Conservation (phyloP, 2,888 invertebrate species). For the Tiliacea citrago region DNA sequence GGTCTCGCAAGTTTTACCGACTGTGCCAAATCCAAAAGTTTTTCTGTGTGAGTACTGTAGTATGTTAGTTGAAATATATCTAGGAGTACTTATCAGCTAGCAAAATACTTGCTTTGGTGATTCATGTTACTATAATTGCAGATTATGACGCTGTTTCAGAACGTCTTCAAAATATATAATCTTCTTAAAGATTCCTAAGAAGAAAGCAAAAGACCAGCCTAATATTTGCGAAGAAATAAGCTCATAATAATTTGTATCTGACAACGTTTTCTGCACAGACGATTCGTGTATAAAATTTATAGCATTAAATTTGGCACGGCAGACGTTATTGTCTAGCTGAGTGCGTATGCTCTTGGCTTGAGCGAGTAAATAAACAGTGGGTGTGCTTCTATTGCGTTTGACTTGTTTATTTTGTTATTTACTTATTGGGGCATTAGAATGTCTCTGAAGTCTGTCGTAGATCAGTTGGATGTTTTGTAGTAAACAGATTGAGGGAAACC, state of each 20-base stretch:
- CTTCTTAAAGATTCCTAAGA: background rate
- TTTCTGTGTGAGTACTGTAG: background rate
- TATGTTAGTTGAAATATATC: background rate
- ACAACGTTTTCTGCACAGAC: conserved; percentile 38
- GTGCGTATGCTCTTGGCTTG: conserved; percentile 52
- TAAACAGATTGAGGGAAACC: background rate
- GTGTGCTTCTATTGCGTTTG: conserved; percentile 15
- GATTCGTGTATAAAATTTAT: conserved; percentile 53
- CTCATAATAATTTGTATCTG: conserved; percentile 37
- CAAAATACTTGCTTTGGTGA: background rate
- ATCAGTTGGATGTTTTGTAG: background rate
- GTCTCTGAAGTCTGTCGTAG: background rate
- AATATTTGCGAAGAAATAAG: background rate
- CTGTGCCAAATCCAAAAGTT: conserved; percentile 21
- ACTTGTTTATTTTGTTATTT: conserved; percentile 30
- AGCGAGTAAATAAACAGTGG: conserved; percentile 50
- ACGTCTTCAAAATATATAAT: background rate
- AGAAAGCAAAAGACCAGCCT: background rate
- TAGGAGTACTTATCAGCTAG: background rate
- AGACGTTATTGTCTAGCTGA: conserved; percentile 50
- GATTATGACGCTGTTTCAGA: background rate
- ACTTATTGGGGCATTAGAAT: background rate
- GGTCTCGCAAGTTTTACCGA: background rate
- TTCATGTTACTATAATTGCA: background rate
- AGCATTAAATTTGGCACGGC: conserved; percentile 56